phyloP scores from a whole-genome alignment of 1,140 invertebrate genomes.

The Oppia nitens region DNA sequence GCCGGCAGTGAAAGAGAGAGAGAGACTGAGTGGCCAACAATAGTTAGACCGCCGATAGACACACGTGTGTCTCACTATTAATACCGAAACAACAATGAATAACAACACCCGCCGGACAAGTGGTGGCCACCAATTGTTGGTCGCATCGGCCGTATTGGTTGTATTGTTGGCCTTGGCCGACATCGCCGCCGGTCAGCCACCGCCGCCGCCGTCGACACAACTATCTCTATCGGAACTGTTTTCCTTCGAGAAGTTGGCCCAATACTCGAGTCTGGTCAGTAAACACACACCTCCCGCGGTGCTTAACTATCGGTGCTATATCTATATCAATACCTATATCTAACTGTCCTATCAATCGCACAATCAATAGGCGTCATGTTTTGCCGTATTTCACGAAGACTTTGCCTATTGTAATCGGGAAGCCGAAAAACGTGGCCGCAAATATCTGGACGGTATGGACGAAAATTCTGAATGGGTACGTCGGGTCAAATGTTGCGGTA shows the following conservation, averaged over 20 bases:
- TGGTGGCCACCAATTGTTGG: too few relatives aligned
- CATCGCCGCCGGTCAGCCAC: too few relatives aligned
- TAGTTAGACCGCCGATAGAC: too few relatives aligned
- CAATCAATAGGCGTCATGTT: neutral
- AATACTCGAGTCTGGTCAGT: neutral
- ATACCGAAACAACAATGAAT: too few relatives aligned
- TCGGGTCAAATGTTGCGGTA: conserved; percentile 11
- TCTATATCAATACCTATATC: neutral
- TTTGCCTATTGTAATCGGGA: conserved; percentile 10
- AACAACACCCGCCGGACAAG: too few relatives aligned
- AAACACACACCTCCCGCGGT: neutral
- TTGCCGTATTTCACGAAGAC: conserved; percentile 10
- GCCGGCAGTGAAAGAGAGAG: too few relatives aligned
- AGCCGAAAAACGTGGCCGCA: conserved; percentile 2
- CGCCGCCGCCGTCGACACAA: neutral
- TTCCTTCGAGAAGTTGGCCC: neutral
- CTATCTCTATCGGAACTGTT: neutral
- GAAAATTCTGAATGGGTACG: neutral
- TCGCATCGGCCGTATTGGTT: too few relatives aligned
- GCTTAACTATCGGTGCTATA: neutral
- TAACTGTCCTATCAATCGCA: neutral
- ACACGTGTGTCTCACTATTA: too few relatives aligned
- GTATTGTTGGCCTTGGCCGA: too few relatives aligned
- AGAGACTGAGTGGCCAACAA: too few relatives aligned
- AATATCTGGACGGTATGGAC: neutral